Conservation (phyloP, 2,888 invertebrate genomes). For the Acheta domesticus region DNA sequence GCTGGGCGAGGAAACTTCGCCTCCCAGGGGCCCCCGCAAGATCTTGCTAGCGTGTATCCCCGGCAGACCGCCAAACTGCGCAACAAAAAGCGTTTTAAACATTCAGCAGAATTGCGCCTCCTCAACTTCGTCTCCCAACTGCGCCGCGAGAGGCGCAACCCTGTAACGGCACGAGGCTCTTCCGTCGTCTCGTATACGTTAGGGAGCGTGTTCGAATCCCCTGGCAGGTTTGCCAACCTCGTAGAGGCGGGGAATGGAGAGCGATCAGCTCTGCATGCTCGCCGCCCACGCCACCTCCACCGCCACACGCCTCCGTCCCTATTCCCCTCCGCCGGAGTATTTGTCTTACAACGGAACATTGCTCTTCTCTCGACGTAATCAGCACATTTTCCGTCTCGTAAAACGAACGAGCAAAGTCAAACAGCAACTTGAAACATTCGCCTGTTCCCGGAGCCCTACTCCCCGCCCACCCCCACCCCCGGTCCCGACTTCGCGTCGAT, state of each 20-base stretch:
- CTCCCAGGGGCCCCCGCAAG: background rate
- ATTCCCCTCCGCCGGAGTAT: background rate
- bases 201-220: background rate
- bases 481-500: no score
- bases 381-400: constrained; percentile 18
- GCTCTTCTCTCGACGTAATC: constrained; percentile 8
- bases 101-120: constrained; percentile 18
- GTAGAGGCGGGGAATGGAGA: background rate
- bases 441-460: background rate
- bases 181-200: background rate
- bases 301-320: background rate
- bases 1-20: background rate
- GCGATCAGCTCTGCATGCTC: background rate
- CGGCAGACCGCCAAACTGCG: background rate
- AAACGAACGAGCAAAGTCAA: constrained; percentile 10
- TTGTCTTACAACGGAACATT: constrained; percentile 18
- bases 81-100: background rate
- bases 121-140: constrained; percentile 18
- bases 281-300: background rate
- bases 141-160: background rate
- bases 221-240: background rate
- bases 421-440: constrained; percentile 18
- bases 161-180: background rate
- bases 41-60: constrained; percentile 6
- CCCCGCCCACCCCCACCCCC: no score